These are phyloP conservation scores for Dexiosoma caninum DNA, from an alignment of 2,888 invertebrate species.

Conservation along the genomic window DNA sequence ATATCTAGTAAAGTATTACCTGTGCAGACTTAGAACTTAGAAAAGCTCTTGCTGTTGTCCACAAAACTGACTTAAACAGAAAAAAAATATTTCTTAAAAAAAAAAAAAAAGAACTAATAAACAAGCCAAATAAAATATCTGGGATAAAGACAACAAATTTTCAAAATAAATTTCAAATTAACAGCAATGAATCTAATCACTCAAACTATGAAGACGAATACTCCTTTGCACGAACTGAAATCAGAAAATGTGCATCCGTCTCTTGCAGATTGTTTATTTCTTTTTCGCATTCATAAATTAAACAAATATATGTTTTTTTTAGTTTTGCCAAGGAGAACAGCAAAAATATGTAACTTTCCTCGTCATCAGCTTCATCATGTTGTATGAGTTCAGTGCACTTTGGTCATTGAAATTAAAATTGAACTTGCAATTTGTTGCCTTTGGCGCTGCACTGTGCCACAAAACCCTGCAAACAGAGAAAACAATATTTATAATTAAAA, in stretches of 20 bases:
- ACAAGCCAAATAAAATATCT: too few species aligned
- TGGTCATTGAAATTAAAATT: constrained; percentile 44
- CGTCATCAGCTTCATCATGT: not conserved
- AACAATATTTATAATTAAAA: constrained; percentile 46
- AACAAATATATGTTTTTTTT: not conserved
- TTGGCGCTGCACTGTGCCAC: not conserved
- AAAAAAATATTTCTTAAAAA: too few species aligned
- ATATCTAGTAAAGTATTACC: too few species aligned
- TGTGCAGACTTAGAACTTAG: too few species aligned
- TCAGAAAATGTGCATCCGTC: too few species aligned
- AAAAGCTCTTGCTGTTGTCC: too few species aligned
- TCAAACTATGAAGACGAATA: not conserved
- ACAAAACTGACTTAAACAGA: too few species aligned
- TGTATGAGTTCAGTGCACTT: constrained; percentile 51
- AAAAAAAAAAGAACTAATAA: too few species aligned
- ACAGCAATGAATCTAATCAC: not conserved
- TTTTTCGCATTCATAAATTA: constrained; percentile 36
- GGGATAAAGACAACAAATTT: not conserved
- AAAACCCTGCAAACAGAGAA: constrained; percentile 26
- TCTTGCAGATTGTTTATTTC: constrained; percentile 6
- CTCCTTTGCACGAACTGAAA: not conserved
- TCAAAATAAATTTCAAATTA: not conserved
- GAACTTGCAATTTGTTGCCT: constrained; percentile 48
- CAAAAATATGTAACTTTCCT: not conserved
- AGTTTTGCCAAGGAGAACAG: not conserved